Conservation (phyloP, 2,888 invertebrate species). For the Stramonita haemastoma region DNA sequence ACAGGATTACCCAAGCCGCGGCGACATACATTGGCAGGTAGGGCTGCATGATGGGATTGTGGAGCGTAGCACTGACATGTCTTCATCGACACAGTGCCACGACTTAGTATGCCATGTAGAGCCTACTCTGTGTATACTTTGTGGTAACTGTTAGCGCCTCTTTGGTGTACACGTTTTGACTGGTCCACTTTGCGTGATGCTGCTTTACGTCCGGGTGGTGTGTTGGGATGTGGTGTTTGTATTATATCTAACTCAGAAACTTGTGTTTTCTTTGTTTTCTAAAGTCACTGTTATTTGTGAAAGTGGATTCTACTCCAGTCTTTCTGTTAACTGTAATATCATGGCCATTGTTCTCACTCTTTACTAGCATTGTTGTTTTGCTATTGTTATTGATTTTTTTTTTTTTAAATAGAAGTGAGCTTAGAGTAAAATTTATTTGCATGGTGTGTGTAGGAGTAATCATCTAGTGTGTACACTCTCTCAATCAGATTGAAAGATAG, state of each 20-base stretch:
- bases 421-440: too few species aligned
- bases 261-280: background rate
- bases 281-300: background rate
- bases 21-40: slow-evolving; percentile 43
- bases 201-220: background rate
- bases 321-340: background rate
- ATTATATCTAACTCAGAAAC: background rate
- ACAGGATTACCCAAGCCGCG: slow-evolving; percentile 15
- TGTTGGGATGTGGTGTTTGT: background rate
- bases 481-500: too few species aligned
- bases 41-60: slow-evolving; percentile 35
- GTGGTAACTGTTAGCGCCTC: background rate
- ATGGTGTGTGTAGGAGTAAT: too few species aligned
- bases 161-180: background rate
- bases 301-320: too few species aligned
- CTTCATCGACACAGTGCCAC: background rate
- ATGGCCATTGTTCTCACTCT: background rate
- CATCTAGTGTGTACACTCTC: too few species aligned
- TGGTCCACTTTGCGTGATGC: background rate
- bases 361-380: background rate
- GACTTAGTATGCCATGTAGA: background rate
- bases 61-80: slow-evolving; percentile 8
- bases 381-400: too few species aligned
- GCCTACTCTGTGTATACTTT: background rate
- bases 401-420: too few species aligned